Percentiles rank a stretch among this genome's conserved stretches.
phyloP scores from a whole-genome alignment of 35 echinoderm and acorn worm genomes.

The Holothuria glaberrima region DNA sequence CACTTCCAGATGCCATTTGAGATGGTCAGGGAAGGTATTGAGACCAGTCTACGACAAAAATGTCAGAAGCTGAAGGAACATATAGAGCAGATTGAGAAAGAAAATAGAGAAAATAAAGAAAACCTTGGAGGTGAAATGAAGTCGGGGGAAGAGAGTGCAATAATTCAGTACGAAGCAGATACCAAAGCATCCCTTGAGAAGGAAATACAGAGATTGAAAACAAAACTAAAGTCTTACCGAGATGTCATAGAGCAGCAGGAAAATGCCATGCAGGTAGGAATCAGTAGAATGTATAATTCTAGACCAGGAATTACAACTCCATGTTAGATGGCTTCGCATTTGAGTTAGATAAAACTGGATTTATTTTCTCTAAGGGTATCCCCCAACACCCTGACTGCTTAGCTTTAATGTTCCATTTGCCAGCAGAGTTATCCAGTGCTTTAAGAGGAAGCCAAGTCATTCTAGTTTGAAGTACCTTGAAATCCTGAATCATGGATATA shows the following conservation, averaged over 20 bases:
- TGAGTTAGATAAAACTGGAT: no score
- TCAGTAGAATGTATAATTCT: neutral
- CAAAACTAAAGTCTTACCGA: constrained; percentile 81
- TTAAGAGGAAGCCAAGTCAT: no score
- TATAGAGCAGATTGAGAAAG: constrained; percentile 93
- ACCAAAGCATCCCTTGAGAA: constrained; percentile 45
- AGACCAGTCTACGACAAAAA: constrained; percentile 82
- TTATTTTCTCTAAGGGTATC: no score
- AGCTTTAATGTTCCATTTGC: no score
- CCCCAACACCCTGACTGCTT: no score
- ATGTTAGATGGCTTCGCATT: no score
- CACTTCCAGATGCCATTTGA: constrained; percentile 99
- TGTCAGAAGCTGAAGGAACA: constrained; percentile 88
- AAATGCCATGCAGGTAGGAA: constrained; percentile 84
- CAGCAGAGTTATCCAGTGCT: no score
- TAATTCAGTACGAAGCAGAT: constrained; percentile 18
- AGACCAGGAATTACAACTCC: no score
- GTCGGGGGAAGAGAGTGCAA: constrained; percentile 44
- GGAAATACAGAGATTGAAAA: constrained; percentile 77
- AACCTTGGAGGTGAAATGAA: constrained; percentile 51
- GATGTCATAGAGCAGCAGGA: constrained; percentile 95
- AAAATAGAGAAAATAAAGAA: constrained; percentile 83
- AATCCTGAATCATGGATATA: no score
- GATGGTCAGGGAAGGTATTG: constrained; percentile 97
- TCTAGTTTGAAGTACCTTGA: no score